phyloP scores from a whole-genome alignment of 2,888 invertebrate species.

The Glyphotaelius pellucidus region DNA sequence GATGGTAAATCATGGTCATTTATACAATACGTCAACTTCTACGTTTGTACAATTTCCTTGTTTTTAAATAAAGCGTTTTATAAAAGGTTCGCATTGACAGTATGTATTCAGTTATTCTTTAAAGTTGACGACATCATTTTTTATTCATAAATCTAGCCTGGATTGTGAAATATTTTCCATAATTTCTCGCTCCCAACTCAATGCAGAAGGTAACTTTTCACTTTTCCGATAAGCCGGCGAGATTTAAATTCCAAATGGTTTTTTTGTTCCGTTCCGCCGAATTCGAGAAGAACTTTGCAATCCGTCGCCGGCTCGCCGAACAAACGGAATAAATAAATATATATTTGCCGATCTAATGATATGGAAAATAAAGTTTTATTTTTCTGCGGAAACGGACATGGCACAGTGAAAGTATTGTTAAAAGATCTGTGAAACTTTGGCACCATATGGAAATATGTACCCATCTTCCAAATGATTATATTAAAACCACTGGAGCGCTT shows the following conservation, averaged over 20 bases:
- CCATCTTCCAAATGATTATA: neutral
- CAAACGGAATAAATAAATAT: neutral
- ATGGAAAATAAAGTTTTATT: neutral
- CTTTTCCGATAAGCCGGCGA: slow-evolving; percentile 2
- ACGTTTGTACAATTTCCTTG: too few relatives aligned
- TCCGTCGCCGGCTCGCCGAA: neutral
- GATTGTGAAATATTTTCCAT: slow-evolving; percentile 5
- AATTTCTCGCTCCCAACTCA: neutral
- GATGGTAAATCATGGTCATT: neutral
- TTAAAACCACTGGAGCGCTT: too few relatives aligned
- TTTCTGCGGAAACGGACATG: neutral
- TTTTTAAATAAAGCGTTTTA: neutral
- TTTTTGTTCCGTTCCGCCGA: neutral
- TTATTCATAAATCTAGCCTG: neutral
- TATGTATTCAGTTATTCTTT: neutral
- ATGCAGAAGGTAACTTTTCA: slow-evolving; percentile 12
- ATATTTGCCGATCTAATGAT: neutral
- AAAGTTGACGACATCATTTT: slow-evolving; percentile 1
- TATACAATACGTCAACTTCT: too few relatives aligned
- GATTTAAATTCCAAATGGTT: slow-evolving; percentile 9
- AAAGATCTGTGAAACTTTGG: too few relatives aligned
- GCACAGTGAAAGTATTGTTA: neutral
- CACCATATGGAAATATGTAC: neutral
- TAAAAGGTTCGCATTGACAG: neutral
- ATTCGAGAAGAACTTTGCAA: slow-evolving; percentile 5